Conservation (phyloP, 2,113 vertebrate genomes). For the Hemichromis elongatus region DNA sequence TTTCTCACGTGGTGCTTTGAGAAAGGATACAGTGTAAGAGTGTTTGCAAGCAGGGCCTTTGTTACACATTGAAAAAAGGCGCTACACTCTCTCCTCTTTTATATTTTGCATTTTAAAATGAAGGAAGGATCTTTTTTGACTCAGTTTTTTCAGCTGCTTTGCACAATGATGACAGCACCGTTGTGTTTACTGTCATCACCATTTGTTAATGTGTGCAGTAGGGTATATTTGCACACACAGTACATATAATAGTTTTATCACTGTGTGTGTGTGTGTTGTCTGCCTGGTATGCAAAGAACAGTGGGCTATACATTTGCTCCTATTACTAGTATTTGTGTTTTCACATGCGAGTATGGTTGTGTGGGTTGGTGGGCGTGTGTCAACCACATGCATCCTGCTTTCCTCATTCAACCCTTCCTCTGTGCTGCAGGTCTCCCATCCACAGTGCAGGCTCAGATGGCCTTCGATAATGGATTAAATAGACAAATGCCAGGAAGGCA, state of each 20-base stretch:
- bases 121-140: background rate
- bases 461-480: constrained; percentile 74
- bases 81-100: background rate
- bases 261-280: background rate
- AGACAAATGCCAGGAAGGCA: constrained; percentile 75
- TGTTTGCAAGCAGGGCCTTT: background rate
- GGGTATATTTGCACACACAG: background rate
- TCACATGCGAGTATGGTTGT: background rate
- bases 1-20: background rate
- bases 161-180: background rate
- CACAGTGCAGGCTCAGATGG: constrained; percentile 28
- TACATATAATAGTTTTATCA: background rate
- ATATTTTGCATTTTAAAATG: background rate
- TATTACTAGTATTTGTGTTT: constrained; percentile 4
- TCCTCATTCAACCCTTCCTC: constrained; percentile 14
- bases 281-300: background rate
- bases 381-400: constrained; percentile 13
- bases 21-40: background rate
- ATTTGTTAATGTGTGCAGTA: background rate
- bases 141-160: background rate
- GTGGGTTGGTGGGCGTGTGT: constrained; percentile 17
- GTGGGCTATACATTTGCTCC: background rate
- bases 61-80: background rate
- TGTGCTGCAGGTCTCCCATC: constrained; percentile 7
- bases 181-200: background rate